Evolutionary conservation across 2,888 invertebrate species (phyloP), one percentile per base, ranked within the genome.

Genomic region (Lampropteryx suffumata): DNA sequence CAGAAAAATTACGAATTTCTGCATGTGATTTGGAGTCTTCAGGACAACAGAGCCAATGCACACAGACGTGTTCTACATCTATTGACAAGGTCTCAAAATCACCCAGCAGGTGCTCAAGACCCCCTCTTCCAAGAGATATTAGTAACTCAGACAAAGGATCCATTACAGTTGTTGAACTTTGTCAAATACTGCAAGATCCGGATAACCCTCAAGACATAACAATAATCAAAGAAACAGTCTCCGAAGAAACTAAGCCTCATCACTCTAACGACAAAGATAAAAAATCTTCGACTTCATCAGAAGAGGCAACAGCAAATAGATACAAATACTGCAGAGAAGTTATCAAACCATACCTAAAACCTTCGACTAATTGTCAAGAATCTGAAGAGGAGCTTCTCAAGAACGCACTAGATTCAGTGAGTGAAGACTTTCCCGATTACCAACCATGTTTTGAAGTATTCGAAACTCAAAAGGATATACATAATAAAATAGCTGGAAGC

Each of bases 251-350:
- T 7, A 50, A 61, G 10, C 49, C 57, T 11, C 61, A 62, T 43
- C 32, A 30, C 1, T 14, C 45, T 14, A 17, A 7, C 0, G 17
- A 35, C 12, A n/a, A 39, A 8, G 34, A 34, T 9, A 35, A 12
- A 9, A 35, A 30, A 4, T 27, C 35, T 0, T 3, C 41, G 3
- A 57, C 52, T 26, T 44, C 41, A 10, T 39, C 37, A 2, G 50
- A 59, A 5, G 56, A 62, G 9, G 59, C 57, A 4, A 49, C 53
- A 27, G 51, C 67, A 7, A 69, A 62, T 5, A 61, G 65, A 44
- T 71, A 69, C 34, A 70, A 52, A 47, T 76, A 77, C 45, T 73
- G 73, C 41, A 74, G 64, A 55, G 81, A 82, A 63, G 67, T 80
- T 1, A 73, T 73, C 29, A 67, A 65, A 49, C 80, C 80, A 0